phyloP scores from a whole-genome alignment of 2,797 vertebrate species.

The Manis javanica region DNA sequence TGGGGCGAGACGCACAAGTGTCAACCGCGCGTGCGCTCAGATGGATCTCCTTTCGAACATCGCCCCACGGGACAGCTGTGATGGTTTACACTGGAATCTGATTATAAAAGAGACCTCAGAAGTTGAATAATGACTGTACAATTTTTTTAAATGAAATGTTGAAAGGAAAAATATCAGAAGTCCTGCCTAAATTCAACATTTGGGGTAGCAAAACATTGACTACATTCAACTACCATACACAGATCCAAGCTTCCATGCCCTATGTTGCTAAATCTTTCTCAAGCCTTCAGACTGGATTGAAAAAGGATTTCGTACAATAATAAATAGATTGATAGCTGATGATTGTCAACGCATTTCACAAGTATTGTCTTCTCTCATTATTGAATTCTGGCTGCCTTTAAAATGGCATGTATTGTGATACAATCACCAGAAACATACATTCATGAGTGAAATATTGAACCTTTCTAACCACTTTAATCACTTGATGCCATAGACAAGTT shows the following conservation, averaged over 20 bases:
- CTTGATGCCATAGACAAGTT: not conserved
- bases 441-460: not conserved
- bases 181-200: slow-evolving; percentile 29
- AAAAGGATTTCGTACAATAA: not conserved
- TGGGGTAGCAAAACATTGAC: slow-evolving; percentile 10
- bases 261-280: not conserved
- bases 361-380: not conserved
- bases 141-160: not conserved
- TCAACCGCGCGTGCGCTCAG: no score
- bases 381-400: not conserved
- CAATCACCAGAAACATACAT: not conserved
- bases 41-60: not conserved
- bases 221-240: no score
- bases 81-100: not conserved
- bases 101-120: not conserved
- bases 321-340: not conserved
- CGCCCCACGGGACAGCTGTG: not conserved
- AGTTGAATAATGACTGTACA: not conserved
- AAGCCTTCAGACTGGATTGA: not conserved
- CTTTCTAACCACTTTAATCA: not conserved
- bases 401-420: not conserved
- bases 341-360: not conserved
- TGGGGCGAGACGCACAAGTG: not conserved
- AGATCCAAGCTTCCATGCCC: not conserved
- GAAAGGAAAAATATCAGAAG: not conserved